These are phyloP conservation scores for Ochlodes sylvanus DNA, from an alignment of 2,888 invertebrate genomes.

Conservation along the genomic window DNA sequence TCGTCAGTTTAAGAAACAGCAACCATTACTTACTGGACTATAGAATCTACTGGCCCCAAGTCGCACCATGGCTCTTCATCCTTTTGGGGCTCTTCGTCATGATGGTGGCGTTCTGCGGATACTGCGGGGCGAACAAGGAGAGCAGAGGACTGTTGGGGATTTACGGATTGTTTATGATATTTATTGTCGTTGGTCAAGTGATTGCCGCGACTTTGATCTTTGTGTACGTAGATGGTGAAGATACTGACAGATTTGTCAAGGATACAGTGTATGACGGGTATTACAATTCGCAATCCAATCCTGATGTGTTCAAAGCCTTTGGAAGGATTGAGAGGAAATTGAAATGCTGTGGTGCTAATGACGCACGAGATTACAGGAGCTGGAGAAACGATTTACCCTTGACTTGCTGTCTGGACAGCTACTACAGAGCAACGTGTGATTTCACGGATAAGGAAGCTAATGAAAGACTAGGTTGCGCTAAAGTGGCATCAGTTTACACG, in stretches of 20 bases:
- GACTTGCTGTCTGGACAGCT: conserved; percentile 76
- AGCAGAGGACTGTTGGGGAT: conserved; percentile 74
- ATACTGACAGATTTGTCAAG: conserved; percentile 76
- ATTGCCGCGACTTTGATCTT: conserved; percentile 75
- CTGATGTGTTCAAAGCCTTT: conserved; percentile 72
- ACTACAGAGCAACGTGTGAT: conserved; percentile 74
- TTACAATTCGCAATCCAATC: conserved; percentile 77
- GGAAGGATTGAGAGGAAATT: conserved; percentile 76
- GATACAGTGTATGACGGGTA: conserved; percentile 81
- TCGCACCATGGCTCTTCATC: conserved; percentile 81
- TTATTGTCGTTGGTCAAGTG: conserved; percentile 69
- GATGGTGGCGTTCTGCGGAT: conserved; percentile 75
- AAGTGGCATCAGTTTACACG: conserved; percentile 79
- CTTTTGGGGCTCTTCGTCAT: conserved; percentile 71
- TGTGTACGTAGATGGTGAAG: conserved; percentile 78
- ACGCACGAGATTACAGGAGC: conserved; percentile 76
- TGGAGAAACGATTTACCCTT: conserved; percentile 77
- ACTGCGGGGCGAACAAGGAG: conserved; percentile 72
- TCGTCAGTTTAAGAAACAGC: conserved; percentile 72
- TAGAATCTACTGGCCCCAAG: conserved; percentile 79
- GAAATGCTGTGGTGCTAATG: conserved; percentile 78
- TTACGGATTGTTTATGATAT: conserved; percentile 68
- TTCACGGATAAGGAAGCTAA: conserved; percentile 81
- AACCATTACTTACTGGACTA: conserved; percentile 80
- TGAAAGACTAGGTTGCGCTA: conserved; percentile 77